Conservation (phyloP, 2,797 vertebrate species). For the Oreochromis grahami region DNA sequence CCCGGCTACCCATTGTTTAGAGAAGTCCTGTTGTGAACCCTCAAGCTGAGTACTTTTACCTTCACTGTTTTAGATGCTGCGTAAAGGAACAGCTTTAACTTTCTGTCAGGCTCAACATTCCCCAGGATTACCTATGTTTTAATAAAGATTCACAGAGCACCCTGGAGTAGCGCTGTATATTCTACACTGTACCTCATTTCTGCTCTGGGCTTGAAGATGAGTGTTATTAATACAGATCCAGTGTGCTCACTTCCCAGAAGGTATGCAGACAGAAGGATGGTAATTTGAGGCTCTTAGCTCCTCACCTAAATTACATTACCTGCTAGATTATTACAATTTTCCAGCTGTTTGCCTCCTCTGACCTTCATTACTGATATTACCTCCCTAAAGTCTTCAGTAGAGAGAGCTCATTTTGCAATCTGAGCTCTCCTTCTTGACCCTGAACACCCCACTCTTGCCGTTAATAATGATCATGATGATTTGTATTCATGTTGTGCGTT, state of each 20-base stretch:
- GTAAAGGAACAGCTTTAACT: background rate
- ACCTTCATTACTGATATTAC: conserved; percentile 58
- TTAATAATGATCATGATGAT: conserved; percentile 41
- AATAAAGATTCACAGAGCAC: background rate
- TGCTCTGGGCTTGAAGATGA: background rate
- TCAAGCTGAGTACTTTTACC: background rate
- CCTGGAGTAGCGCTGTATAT: background rate
- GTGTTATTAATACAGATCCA: conserved; percentile 15
- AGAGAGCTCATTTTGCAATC: conserved; percentile 31
- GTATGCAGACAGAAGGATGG: conserved; percentile 5
- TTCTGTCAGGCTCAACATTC: background rate
- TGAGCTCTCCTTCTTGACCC: conserved; percentile 49
- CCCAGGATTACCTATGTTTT: background rate
- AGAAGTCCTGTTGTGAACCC: background rate
- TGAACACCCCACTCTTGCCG: background rate
- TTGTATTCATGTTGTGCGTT: conserved; percentile 25
- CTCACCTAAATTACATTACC: conserved; percentile 67
- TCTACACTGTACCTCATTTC: background rate
- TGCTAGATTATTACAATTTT: conserved; percentile 69
- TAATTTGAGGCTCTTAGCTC: conserved; percentile 50
- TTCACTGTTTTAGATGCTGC: background rate
- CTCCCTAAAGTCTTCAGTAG: conserved; percentile 36
- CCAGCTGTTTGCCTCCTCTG: conserved; percentile 62
- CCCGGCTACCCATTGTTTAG: background rate
- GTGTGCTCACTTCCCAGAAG: background rate